phyloP scores from a whole-genome alignment of 2,797 vertebrate genomes.

The Anas bernieri region DNA sequence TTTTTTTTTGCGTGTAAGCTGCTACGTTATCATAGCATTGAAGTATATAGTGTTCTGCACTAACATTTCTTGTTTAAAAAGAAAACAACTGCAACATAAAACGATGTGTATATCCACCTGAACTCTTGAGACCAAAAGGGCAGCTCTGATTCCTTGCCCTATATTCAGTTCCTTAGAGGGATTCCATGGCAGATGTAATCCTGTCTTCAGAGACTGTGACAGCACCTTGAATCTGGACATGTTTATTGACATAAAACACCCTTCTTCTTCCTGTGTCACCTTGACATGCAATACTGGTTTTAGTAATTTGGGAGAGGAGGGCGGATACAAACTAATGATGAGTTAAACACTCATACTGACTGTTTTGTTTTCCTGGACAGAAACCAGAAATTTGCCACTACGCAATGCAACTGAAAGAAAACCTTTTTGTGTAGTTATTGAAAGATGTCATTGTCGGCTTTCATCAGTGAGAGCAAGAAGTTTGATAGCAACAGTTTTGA shows the following conservation, averaged over 20 bases:
- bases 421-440: not conserved
- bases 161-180: not conserved
- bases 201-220: not conserved
- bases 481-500: not conserved
- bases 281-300: not conserved
- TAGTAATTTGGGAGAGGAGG: not conserved
- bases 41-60: not conserved
- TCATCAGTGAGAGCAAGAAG: not conserved
- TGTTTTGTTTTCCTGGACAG: not conserved
- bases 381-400: not conserved
- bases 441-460: not conserved
- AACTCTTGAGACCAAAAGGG: not conserved
- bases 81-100: not conserved
- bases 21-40: not conserved
- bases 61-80: not conserved
- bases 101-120: rapidly evolving
- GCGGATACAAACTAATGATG: not conserved
- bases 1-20: not conserved
- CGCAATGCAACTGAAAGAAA: not conserved
- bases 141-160: not conserved
- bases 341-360: not conserved
- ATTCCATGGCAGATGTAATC: not conserved
- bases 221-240: not conserved
- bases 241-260: not conserved
- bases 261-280: not conserved